Evolutionary conservation across 2,113 vertebrate genomes (phyloP), one percentile per base, ranked within the genome.

Genomic region (Anguilla japonica): DNA sequence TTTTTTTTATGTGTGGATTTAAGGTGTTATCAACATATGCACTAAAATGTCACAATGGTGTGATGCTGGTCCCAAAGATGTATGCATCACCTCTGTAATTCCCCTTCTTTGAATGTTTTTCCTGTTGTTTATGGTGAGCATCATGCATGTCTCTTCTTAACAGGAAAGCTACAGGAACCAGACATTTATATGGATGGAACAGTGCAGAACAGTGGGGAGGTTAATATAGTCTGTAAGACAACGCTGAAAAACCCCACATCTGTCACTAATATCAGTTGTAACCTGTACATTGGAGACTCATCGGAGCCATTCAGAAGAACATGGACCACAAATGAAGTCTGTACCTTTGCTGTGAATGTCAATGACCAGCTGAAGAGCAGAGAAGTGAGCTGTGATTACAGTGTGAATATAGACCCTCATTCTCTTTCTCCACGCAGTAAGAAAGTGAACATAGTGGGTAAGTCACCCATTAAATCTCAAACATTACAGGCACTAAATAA

Each of bases 331-430:
- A 40, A 15, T 41, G 13, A 26, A 34, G 20, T 9, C 71, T 75
- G 71, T 34, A 8, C 22, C 71, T 75, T 75, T 75, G 9, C 0
- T 75, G 71, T 75, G 71, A 1, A 0, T 15, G 22, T 5, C 16
- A 29, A 18, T 79, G 86, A 84, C 41, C n/a, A 89, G 81, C 71
- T 86, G 14, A 82, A 16, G 53, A 57, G 2, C 79, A 71, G 84
- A 46, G 67, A 5, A 79, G 41, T 91, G 86, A 89, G 83, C 86
- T 91, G 89, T 89, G 88, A 89, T 85, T 89, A 89, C 86, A 71
- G 46, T 67, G 29, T 85, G 57, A 86, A 53, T 13, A 81, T 86
- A 71, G 40, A 89, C 5, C 71, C 71, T 11, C n/a, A 75, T 1
- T 29, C 26, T 13, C 71, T 9, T 34, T 75, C 71, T 75, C 71